Base-by-base conservation (phyloP, 2,797 vertebrate species). In the Aplochiton taeniatus region DNA sequence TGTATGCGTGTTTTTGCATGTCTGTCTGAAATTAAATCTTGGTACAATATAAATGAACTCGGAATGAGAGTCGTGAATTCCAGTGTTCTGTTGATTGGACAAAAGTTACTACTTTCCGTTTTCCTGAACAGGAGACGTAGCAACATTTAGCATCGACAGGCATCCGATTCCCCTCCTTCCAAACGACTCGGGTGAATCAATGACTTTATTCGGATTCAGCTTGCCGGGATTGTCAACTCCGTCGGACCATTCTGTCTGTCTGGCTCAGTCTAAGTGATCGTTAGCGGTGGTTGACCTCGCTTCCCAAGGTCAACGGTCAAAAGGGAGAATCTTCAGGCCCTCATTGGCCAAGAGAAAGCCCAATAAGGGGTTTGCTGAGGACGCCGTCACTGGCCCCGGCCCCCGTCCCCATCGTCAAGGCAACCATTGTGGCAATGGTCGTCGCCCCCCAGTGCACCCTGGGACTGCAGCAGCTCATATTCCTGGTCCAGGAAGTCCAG, bases 401-500 rank as follows among this genome's bases (percentile, higher is more conserved):
- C 83, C 58, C 85, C 72, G 9, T 91, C 88, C 17, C 75, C 81
- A 9, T 91, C 85, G 3, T 93, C 91, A 70, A 93, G 84, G 86
- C 95, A 96, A 58, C 96, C 96, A 0, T 98, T 98, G 85, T 92
- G 77, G 76, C 88, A 89, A 77, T 89, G 88, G 76, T 87, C 81
- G 1, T 91, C 90, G 0, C 90, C 92, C 57, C 90, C 90, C 11
- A 92, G 91, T 12, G 90, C 91, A 0, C 89, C 90, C 81, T 95
- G 90, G 1, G 86, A 83, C 76, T 92, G 89, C 49, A 95, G 92
- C 20, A 95, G 92, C 85, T 96, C 95, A 0, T 96, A 96, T 60
- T 97, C 96, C 76, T 98, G 96, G 12, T 98, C 96, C 86, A 99
- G 83, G 70, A 99, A 98, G 92, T 99, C 97, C 82, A 99, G 85